These are phyloP conservation scores for Neoaliturus tenellus DNA, from an alignment of 2,888 invertebrate genomes.

Conservation along the genomic window DNA sequence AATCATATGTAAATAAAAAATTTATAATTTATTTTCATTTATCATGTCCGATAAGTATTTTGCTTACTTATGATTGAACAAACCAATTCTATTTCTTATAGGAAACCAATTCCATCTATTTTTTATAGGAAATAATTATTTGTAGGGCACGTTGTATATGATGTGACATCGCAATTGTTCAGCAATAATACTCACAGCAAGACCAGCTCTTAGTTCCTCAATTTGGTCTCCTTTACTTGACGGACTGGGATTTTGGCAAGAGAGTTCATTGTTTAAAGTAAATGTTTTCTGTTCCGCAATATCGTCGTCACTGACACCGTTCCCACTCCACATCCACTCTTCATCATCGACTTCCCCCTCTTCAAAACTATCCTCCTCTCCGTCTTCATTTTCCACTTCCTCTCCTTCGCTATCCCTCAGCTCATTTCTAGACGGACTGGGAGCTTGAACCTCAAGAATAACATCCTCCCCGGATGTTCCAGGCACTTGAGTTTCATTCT, in stretches of 20 bases:
- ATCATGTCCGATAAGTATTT: too few relatives aligned
- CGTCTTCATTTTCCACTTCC: conserved; percentile 26
- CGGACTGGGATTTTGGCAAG: background rate
- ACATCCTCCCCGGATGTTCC: conserved; percentile 22
- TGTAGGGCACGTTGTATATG: too few relatives aligned
- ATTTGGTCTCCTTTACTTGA: conserved; percentile 13
- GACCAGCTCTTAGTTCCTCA: conserved; percentile 4
- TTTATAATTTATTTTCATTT: too few relatives aligned
- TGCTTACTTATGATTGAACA: too few relatives aligned
- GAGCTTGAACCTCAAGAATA: background rate
- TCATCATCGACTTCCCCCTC: conserved; percentile 42
- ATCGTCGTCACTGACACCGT: conserved; percentile 49
- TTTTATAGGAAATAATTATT: too few relatives aligned
- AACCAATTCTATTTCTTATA: too few relatives aligned
- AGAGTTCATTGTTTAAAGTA: background rate
- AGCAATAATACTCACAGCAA: conserved; percentile 38
- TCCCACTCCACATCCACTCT: conserved; percentile 43
- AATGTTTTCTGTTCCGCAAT: background rate
- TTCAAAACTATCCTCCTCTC: conserved; percentile 32
- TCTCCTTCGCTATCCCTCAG: conserved; percentile 9
- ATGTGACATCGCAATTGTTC: too few relatives aligned
- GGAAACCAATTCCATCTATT: too few relatives aligned
- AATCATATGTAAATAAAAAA: too few relatives aligned
- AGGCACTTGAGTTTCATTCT: conserved; percentile 27
- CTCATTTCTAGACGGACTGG: conserved; percentile 15